A percentile compares a stretch with the other conserved stretches of the same genome.
Evolutionary conservation across 2,888 invertebrate species (phyloP).

Genomic region (Trachelus tabidus): DNA sequence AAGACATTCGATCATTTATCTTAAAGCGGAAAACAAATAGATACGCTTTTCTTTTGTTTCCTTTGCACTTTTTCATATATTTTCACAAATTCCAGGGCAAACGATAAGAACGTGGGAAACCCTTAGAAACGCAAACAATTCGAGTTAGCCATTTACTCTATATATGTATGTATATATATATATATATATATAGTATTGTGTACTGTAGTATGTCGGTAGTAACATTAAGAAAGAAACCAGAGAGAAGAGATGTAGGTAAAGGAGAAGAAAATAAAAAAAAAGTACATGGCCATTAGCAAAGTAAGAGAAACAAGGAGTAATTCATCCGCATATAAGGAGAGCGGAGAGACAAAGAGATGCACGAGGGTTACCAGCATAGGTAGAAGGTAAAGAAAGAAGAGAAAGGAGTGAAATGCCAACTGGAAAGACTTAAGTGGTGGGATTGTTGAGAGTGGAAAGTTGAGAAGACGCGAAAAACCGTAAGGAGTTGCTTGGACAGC

Average conservation of each 20-base stretch:
- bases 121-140: neutral
- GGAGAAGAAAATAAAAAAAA: constrained; percentile 9
- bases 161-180: neutral
- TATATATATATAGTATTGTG: neutral
- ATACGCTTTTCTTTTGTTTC: neutral
- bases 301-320: constrained; percentile 21
- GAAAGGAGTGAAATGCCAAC: neutral
- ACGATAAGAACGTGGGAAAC: neutral
- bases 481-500: constrained; percentile 8
- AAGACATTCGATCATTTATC: neutral
- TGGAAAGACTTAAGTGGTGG: neutral
- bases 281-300: constrained; percentile 27
- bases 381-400: constrained; percentile 6
- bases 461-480: constrained; percentile 3
- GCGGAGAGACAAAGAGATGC: constrained; percentile 7
- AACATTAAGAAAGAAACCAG: neutral
- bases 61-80: neutral
- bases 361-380: neutral
- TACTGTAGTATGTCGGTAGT: neutral
- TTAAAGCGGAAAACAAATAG: neutral
- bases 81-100: neutral
- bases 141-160: neutral
- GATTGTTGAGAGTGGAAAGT: constrained; percentile 9
- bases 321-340: constrained; percentile 22
- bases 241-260: neutral